These are phyloP conservation scores for Pontoporia blainvillei DNA, from an alignment of 2,113 vertebrate species.

Conservation along the genomic window DNA sequence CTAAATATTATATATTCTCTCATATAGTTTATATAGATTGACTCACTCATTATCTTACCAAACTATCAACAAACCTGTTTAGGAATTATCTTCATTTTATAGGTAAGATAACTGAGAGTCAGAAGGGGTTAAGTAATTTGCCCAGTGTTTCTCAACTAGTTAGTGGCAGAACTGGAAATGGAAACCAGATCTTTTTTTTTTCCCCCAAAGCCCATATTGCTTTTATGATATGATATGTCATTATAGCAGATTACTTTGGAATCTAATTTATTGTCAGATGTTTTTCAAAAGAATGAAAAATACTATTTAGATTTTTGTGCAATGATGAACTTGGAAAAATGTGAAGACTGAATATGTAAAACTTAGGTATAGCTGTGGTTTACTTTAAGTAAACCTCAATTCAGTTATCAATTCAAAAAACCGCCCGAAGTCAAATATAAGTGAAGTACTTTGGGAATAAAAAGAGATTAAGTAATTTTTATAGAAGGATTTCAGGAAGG, in stretches of 20 bases:
- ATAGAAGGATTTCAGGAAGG: background rate
- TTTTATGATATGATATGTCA: background rate
- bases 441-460: background rate
- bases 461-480: background rate
- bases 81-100: slow-evolving; percentile 12
- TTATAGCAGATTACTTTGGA: background rate
- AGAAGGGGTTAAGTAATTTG: background rate
- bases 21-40: background rate
- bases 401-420: background rate
- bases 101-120: background rate
- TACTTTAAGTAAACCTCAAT: background rate
- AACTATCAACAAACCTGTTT: background rate
- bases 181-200: background rate
- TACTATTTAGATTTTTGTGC: background rate
- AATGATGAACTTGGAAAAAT: background rate
- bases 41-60: background rate
- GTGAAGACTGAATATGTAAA: background rate
- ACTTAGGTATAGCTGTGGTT: background rate
- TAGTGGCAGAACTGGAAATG: background rate
- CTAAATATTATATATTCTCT: slow-evolving; percentile 10
- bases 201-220: background rate
- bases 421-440: background rate
- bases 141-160: background rate
- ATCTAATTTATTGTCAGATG: background rate
- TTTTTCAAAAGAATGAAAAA: background rate